Percentiles rank a stretch among this genome's conserved stretches.
Conservation (phyloP, 2,797 vertebrate genomes). For the Chloroceryle amazona region DNA sequence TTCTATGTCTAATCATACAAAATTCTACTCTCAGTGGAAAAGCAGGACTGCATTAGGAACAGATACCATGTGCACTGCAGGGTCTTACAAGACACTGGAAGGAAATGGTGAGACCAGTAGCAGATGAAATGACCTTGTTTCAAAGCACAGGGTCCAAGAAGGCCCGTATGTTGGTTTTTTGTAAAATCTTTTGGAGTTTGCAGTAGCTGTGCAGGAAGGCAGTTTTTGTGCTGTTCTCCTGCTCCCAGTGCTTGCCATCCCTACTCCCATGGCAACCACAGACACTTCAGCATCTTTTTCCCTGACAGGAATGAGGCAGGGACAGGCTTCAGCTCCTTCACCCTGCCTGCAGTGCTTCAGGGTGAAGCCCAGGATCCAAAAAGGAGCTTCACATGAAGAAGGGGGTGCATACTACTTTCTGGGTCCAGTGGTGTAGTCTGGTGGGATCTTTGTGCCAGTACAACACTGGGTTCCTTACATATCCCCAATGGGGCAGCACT, state of each 20-base stretch:
- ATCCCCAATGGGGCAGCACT: accelerated
- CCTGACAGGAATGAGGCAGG: not conserved
- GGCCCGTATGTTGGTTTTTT: not conserved
- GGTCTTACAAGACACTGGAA: not conserved
- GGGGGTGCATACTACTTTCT: accelerated
- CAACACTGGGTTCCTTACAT: accelerated
- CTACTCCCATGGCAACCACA: not conserved
- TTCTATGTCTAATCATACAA: not conserved
- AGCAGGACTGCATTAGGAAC: not conserved
- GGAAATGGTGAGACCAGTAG: not conserved
- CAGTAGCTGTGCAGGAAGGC: not conserved
- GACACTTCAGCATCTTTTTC: not conserved
- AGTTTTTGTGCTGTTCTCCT: not conserved
- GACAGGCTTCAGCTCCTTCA: not conserved
- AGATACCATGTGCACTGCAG: not conserved
- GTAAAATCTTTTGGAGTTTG: not conserved
- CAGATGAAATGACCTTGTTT: not conserved
- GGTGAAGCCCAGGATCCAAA: not conserved
- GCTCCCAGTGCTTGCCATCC: not conserved
- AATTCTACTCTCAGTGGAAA: not conserved
- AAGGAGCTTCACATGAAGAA: not conserved
- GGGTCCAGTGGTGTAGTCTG: not conserved
- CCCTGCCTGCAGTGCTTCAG: not conserved
- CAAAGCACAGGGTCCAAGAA: accelerated
- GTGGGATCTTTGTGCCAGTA: not conserved